Evolutionary conservation across 2,888 invertebrate species (phyloP), one percentile per base, ranked within the genome.

Genomic region (Melinaea marsaeus): DNA sequence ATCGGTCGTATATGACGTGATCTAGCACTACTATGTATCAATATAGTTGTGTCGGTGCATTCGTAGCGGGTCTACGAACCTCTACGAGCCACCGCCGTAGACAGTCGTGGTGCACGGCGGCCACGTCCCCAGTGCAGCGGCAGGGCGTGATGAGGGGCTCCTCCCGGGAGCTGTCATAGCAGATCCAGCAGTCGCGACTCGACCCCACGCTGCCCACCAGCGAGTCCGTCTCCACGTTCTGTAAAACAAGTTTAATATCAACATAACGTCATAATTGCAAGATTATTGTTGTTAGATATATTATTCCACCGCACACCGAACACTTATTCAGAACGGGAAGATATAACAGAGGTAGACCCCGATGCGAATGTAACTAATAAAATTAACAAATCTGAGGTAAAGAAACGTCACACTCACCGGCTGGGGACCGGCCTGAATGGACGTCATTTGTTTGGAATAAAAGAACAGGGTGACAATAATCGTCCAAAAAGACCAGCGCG

Each of bases 101-200:
- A 81, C 98, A 97, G 82, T 97, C 96, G 80, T 98, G 97, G 87
- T 98, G 97, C 58, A 97, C 97, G 42, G 95, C 95, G 65, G 96
- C 95, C n/a, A 97, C 96, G 85, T 98, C 98, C 7, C 98, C 98
- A 55, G 96, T 95, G 83, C 98, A 98, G 63, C 11, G 97, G 97
- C 98, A 98, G 2, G 98, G 98, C 9, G 95, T 94, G 79, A 98
- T 98, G 65, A 98, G 92, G 2, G 96, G 95, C 78, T 97, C 97
- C 32, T 92, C 86, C 62, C 96, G 93, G 46, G 96, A 94, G 69
- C 91, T 91, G 85, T 97, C 97, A 81, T 98, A 98, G 85, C 98
- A 98, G 75, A 98, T 98, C 97, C 97, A 98, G 82, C 98, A 98
- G 83, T 97, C 97, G 75, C 88, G 86, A 0, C 70, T 72, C 0